phyloP scores from a whole-genome alignment of 2,888 invertebrate genomes.

The Linhomoeus sp. region DNA sequence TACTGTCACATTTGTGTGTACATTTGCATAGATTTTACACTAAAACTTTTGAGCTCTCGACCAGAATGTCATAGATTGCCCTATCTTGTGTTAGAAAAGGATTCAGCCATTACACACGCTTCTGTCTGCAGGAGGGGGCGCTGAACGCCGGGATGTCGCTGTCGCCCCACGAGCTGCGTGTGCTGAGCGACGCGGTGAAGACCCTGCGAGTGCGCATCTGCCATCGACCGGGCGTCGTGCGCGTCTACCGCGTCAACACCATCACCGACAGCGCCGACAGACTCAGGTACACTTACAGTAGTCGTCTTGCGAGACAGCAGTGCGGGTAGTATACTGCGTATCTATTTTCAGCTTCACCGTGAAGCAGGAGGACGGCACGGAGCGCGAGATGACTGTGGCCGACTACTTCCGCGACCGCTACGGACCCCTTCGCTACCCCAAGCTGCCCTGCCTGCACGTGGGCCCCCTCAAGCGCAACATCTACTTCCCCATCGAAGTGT shows the following conservation, averaged over 20 bases:
- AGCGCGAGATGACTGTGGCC: constrained; percentile 13
- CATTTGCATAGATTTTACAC: too few relatives aligned
- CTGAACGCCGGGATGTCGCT: constrained; percentile 12
- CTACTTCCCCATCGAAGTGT: constrained; percentile 17
- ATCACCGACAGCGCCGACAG: constrained; percentile 16
- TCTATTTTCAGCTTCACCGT: constrained; percentile 13
- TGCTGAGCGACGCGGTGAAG: constrained; percentile 15
- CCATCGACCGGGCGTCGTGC: constrained; percentile 14
- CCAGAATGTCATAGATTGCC: too few relatives aligned
- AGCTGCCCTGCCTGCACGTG: constrained; percentile 20
- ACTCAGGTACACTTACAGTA: constrained; percentile 8
- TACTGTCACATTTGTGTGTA: too few relatives aligned
- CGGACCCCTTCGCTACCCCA: constrained; percentile 14
- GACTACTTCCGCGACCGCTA: constrained; percentile 19
- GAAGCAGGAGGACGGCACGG: constrained; percentile 9
- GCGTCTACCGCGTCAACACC: constrained; percentile 19
- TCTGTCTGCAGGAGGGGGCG: constrained; percentile 9
- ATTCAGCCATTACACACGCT: too few relatives aligned
- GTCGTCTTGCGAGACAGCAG: background rate
- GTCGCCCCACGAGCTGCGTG: constrained; percentile 11
- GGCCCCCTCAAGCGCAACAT: constrained; percentile 18
- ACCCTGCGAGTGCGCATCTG: constrained; percentile 15
- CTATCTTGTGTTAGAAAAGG: too few relatives aligned
- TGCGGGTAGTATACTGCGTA: too few relatives aligned
- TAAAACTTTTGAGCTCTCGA: too few relatives aligned